phyloP scores from a whole-genome alignment of 2,113 vertebrate species.

The Catharus bicknelli region DNA sequence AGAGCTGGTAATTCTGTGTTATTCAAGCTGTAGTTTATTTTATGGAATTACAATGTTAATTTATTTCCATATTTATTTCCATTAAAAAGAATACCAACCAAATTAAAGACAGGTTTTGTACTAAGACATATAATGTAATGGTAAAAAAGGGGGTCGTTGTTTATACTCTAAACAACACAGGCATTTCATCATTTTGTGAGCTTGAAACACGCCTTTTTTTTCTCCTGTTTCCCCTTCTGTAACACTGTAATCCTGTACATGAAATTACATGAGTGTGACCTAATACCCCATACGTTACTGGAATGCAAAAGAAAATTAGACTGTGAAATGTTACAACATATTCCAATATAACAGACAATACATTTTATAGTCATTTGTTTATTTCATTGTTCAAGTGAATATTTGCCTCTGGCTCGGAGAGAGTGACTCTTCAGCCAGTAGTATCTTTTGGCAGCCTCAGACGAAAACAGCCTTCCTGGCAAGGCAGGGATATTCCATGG shows the following conservation, averaged over 20 bases:
- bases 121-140: not conserved
- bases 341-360: not conserved
- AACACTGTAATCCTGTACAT: not conserved
- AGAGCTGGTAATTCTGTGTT: not conserved
- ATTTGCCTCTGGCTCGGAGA: not conserved
- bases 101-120: not conserved
- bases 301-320: not conserved
- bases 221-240: not conserved
- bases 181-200: not conserved
- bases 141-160: not conserved
- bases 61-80: not conserved
- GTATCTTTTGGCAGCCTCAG: slow-evolving; percentile 24
- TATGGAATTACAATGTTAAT: not conserved
- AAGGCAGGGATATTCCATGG: not conserved
- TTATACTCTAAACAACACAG: not conserved
- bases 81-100: not conserved
- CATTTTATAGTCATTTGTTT: slow-evolving; percentile 27
- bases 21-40: not conserved
- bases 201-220: not conserved
- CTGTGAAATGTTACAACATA: not conserved
- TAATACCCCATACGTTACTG: not conserved
- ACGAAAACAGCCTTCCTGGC: slow-evolving; percentile 32
- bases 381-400: slow-evolving; percentile 4
- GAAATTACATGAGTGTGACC: not conserved
- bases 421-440: not conserved